A percentile compares a stretch with the other conserved stretches of the same genome.
phyloP scores from a whole-genome alignment of 2,888 invertebrate species.

The Alsophila aescularia region DNA sequence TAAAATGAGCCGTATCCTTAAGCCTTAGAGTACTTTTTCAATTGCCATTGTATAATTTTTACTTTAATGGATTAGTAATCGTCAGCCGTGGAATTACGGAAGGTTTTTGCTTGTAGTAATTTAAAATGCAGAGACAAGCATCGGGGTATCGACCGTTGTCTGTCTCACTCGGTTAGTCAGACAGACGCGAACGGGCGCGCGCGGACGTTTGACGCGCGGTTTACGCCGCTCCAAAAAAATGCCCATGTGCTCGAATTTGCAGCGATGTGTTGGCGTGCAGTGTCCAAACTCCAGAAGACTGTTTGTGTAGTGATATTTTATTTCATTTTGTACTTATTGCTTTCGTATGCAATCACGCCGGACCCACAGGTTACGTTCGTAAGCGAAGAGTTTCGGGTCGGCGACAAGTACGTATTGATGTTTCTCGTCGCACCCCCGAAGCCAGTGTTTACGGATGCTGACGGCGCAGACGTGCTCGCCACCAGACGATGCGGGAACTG shows the following conservation, averaged over 20 bases:
- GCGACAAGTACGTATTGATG: constrained; percentile 57
- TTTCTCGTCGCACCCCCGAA: constrained; percentile 49
- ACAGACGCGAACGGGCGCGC: constrained; percentile 54
- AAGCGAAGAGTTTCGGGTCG: constrained; percentile 53
- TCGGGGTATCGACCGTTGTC: constrained; percentile 59
- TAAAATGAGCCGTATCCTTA: constrained; percentile 2
- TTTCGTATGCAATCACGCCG: constrained; percentile 50
- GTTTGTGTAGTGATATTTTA: constrained; percentile 52
- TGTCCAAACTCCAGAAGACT: constrained; percentile 54
- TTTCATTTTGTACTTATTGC: constrained; percentile 46
- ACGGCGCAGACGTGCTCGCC: constrained; percentile 57
- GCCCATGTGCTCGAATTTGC: constrained; percentile 35
- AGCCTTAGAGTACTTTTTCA: background rate
- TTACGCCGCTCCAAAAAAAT: constrained; percentile 31
- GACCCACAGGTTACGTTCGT: constrained; percentile 50
- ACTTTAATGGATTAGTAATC: constrained; percentile 2
- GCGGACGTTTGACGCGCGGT: constrained; percentile 45
- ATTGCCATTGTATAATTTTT: background rate
- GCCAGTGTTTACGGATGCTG: constrained; percentile 52
- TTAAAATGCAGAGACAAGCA: constrained; percentile 24
- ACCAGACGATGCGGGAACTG: constrained; percentile 54
- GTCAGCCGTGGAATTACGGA: background rate
- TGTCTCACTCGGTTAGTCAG: constrained; percentile 37
- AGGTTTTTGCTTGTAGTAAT: constrained; percentile 21
- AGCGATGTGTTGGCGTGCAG: constrained; percentile 61